Conservation (phyloP, 2,797 vertebrate genomes). For the Lepilemur ruficaudatus region DNA sequence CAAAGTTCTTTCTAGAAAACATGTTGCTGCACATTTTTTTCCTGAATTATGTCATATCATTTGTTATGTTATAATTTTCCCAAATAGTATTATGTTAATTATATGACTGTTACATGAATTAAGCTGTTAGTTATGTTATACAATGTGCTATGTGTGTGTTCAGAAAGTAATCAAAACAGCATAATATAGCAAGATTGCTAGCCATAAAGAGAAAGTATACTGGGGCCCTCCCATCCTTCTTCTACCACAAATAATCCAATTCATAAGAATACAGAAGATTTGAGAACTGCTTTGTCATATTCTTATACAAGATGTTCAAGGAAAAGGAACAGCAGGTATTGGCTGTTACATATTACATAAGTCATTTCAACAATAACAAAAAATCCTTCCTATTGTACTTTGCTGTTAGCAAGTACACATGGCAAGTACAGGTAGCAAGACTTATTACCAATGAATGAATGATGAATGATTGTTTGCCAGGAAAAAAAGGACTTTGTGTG, state of each 20-base stretch:
- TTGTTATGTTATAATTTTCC: neutral
- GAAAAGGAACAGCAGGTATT: neutral
- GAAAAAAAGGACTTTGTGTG: neutral
- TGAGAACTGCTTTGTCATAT: neutral
- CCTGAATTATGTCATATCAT: neutral
- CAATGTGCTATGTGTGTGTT: neutral
- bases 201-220: neutral
- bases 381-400: neutral
- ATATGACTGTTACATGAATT: neutral
- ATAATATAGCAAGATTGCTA: neutral
- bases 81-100: neutral
- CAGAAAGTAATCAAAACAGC: neutral
- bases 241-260: neutral
- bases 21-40: neutral
- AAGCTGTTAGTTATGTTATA: neutral
- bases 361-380: neutral
- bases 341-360: neutral
- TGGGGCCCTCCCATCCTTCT: neutral
- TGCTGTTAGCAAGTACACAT: neutral
- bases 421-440: neutral
- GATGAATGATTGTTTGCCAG: neutral
- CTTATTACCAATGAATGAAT: neutral
- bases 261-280: neutral
- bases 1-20: constrained; percentile 22
- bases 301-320: neutral